Evolutionary conservation across 1,140 invertebrate genomes (phyloP).

Genomic region (Contarinia nasturtii): DNA sequence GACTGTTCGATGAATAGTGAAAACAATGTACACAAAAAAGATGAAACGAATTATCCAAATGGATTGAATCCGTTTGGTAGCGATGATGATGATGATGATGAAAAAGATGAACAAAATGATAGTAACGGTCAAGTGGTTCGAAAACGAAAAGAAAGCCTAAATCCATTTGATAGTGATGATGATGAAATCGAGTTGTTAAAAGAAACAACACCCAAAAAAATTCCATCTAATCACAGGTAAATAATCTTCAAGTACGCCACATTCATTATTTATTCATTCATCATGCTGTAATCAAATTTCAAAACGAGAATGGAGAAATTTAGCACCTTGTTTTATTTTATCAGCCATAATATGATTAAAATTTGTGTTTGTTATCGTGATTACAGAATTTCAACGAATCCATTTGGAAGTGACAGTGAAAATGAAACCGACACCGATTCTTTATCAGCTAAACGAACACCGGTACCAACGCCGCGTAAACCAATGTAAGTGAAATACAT

Average conservation of each 20-base stretch:
- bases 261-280: constrained; percentile 9
- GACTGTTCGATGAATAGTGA: too few species aligned
- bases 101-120: constrained; percentile 23
- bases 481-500: constrained; percentile 22
- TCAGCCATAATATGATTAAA: too few species aligned
- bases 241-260: constrained; percentile 6
- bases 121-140: not conserved
- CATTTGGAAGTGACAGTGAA: constrained; percentile 47
- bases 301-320: too few species aligned
- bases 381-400: constrained; percentile 32
- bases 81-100: constrained; percentile 34
- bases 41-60: constrained; percentile 31
- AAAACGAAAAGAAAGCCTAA: constrained; percentile 18
- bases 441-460: constrained; percentile 12
- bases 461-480: constrained; percentile 34
- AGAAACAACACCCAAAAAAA: not conserved
- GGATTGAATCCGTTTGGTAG: constrained; percentile 65
- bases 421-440: constrained; percentile 24
- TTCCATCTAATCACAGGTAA: constrained; percentile 2
- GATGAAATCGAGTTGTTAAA: constrained; percentile 29
- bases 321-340: too few species aligned
- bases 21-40: too few species aligned
- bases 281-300: too few species aligned
- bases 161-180: constrained; percentile 41
- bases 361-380: too few species aligned